A percentile compares a stretch with the other conserved stretches of the same genome.
Conservation (phyloP, 1,140 invertebrate species). For the Varroa destructor region DNA sequence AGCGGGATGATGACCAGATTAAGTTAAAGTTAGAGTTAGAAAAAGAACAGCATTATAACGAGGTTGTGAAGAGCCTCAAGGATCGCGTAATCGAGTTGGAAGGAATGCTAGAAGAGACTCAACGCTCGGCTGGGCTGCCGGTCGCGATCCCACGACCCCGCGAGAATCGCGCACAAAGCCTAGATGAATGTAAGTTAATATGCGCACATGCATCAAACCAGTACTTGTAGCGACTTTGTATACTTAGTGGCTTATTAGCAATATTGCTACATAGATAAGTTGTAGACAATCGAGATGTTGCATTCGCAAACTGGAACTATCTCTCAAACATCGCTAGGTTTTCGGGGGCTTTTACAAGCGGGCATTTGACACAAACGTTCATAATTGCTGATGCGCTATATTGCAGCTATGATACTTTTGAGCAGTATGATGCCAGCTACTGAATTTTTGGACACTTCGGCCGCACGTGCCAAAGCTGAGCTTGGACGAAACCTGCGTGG, state of each 20-base stretch:
- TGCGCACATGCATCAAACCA: constrained; percentile 56
- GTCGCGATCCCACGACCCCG: constrained; percentile 57
- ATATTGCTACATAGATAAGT: too few species aligned
- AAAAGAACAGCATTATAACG: constrained; percentile 74
- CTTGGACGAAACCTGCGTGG: constrained; percentile 39
- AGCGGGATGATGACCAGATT: constrained; percentile 66
- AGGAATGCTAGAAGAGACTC: constrained; percentile 59
- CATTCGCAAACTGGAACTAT: too few species aligned
- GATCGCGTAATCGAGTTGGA: constrained; percentile 54
- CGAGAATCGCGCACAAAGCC: constrained; percentile 38
- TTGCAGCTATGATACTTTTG: constrained; percentile 25
- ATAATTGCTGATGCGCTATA: too few species aligned
- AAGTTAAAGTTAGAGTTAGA: constrained; percentile 64
- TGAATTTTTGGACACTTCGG: constrained; percentile 68
- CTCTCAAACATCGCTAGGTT: too few species aligned
- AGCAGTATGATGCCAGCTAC: constrained; percentile 51
- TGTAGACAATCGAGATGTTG: too few species aligned
- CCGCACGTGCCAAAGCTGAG: constrained; percentile 70
- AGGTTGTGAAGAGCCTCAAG: constrained; percentile 68
- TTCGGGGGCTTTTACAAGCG: too few species aligned
- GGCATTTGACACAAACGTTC: too few species aligned
- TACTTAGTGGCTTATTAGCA: too few species aligned
- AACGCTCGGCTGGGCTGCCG: constrained; percentile 69
- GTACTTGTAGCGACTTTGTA: constrained; percentile 36
- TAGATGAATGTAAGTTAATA: constrained; percentile 40